These are phyloP conservation scores for Coenonympha arcania DNA, from an alignment of 2,888 invertebrate species.

Conservation along the genomic window DNA sequence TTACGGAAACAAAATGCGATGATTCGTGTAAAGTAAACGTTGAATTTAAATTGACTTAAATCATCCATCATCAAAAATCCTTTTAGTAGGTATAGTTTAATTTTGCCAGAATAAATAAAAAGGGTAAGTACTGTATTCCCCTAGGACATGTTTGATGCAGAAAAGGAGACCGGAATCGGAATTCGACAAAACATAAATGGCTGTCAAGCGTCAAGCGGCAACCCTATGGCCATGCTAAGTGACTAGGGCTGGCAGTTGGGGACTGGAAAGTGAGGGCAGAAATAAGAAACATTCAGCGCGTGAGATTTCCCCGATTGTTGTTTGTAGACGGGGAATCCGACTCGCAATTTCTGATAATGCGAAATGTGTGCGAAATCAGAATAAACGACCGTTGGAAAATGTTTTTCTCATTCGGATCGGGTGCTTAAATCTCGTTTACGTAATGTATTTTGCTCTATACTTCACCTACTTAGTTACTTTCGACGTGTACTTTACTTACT, in stretches of 20 bases:
- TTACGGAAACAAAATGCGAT: too few species aligned
- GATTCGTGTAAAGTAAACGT: too few species aligned
- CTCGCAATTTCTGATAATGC: constrained; percentile 23
- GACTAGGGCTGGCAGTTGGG: constrained; percentile 33
- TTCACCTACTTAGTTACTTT: not conserved
- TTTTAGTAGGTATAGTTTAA: too few species aligned
- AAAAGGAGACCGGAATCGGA: too few species aligned
- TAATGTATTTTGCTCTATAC: constrained; percentile 9
- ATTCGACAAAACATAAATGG: not conserved
- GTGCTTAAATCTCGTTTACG: constrained; percentile 18
- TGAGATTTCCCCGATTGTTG: constrained; percentile 24
- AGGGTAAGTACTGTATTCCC: too few species aligned
- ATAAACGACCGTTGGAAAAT: constrained; percentile 21
- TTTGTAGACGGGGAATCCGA: constrained; percentile 23
- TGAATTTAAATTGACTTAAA: too few species aligned
- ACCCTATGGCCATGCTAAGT: constrained; percentile 51
- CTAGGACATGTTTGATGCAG: too few species aligned
- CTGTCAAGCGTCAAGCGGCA: not conserved
- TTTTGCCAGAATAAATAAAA: too few species aligned
- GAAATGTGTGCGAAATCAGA: constrained; percentile 24
- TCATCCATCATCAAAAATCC: too few species aligned
- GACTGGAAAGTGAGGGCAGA: constrained; percentile 33
- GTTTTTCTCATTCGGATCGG: constrained; percentile 17
- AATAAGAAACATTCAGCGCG: constrained; percentile 35
- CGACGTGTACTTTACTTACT: not conserved